Conservation (phyloP, 2,113 vertebrate genomes). For the Myocastor coypus region DNA sequence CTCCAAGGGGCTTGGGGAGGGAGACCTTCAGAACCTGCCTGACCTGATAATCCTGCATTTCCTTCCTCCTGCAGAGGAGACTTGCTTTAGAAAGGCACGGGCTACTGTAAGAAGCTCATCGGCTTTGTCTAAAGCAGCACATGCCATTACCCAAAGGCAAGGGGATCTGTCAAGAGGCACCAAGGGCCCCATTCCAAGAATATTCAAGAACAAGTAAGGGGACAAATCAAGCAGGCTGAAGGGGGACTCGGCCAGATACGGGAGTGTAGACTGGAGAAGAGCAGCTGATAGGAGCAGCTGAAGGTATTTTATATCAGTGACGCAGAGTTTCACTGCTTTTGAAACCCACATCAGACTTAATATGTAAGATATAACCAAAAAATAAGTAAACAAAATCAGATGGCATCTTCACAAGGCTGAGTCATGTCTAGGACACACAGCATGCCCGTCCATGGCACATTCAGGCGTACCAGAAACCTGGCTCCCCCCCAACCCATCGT, state of each 20-base stretch:
- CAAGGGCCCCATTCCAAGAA: not conserved
- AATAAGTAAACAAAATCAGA: conserved; percentile 14
- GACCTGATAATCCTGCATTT: not conserved
- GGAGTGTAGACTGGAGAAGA: not conserved
- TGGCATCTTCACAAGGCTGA: not conserved
- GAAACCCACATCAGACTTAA: conserved; percentile 23
- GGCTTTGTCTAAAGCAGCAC: not conserved
- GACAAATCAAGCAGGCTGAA: not conserved
- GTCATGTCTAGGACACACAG: fast-evolving
- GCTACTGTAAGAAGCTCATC: not conserved
- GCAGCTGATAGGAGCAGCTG: conserved; percentile 46
- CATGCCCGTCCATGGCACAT: fast-evolving
- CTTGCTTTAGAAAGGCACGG: not conserved
- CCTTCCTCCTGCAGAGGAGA: not conserved
- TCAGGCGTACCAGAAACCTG: fast-evolving
- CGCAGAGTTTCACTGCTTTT: conserved; percentile 36
- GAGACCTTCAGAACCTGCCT: fast-evolving
- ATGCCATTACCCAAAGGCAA: not conserved
- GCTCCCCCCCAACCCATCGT: no score
- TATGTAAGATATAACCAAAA: conserved; percentile 16
- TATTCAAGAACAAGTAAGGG: not conserved
- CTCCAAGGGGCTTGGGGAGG: not conserved
- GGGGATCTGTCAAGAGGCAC: not conserved
- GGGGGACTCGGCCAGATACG: not conserved
- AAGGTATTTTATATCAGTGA: conserved; percentile 4